phyloP scores from a whole-genome alignment of 2,797 vertebrate species.

The Aldrovandia affinis region DNA sequence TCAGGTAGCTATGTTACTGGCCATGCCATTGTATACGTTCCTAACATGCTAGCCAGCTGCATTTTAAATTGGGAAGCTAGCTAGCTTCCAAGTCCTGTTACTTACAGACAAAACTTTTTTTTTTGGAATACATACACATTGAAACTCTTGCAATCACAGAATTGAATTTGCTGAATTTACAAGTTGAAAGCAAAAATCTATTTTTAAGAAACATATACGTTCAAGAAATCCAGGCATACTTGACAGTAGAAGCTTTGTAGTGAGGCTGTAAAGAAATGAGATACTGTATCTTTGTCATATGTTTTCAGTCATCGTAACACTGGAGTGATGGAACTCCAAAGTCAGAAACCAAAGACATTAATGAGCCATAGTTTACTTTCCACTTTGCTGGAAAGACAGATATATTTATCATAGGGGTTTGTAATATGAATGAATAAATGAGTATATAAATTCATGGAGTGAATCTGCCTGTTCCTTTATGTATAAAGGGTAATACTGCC shows the following conservation, averaged over 20 bases:
- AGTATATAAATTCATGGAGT: constrained; percentile 59
- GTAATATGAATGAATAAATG: constrained; percentile 52
- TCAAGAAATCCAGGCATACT: not conserved
- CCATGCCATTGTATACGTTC: no score
- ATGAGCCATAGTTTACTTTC: constrained; percentile 43
- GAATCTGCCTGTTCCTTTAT: constrained; percentile 53
- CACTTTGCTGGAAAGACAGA: constrained; percentile 46
- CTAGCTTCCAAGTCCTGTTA: not conserved
- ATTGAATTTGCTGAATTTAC: no score
- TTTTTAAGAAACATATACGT: no score
- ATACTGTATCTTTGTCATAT: constrained; percentile 5
- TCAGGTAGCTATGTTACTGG: no score
- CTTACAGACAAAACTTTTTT: not conserved
- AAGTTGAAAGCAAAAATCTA: no score
- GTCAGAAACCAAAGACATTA: constrained; percentile 45
- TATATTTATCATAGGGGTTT: constrained; percentile 40
- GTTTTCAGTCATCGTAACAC: constrained; percentile 25
- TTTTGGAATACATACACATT: not conserved
- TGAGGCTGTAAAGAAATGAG: not conserved
- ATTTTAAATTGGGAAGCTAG: no score
- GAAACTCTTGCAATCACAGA: no score
- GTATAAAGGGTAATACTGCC: constrained; percentile 52
- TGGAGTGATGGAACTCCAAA: constrained; percentile 31
- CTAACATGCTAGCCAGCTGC: no score
- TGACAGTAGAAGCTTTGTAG: not conserved